Percentiles rank a stretch among this genome's conserved stretches.
Evolutionary conservation across 2,113 vertebrate species (phyloP).

Genomic region (Neopipo cinnamomea): DNA sequence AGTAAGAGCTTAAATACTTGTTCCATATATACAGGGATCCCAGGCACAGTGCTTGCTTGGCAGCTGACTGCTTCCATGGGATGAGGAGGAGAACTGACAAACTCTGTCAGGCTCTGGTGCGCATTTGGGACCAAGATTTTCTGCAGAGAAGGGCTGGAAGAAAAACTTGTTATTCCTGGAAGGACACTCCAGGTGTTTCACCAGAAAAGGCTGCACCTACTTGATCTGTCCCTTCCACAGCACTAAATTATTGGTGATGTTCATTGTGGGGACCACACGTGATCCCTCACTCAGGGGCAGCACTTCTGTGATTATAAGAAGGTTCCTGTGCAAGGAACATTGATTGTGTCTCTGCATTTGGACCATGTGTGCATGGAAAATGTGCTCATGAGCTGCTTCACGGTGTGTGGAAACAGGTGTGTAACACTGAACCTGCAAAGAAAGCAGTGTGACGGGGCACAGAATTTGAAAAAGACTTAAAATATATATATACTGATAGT

Average conservation of each 20-base stretch:
- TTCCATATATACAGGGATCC: not conserved
- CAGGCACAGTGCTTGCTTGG: not conserved
- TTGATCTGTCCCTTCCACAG: not conserved
- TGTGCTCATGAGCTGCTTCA: not conserved
- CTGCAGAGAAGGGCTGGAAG: not conserved
- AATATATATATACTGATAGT: not conserved
- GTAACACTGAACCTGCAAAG: not conserved
- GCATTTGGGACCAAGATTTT: not conserved
- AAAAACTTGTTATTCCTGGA: not conserved
- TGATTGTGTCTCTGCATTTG: not conserved
- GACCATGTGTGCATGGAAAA: not conserved
- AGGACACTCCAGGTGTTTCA: not conserved
- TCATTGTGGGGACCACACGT: accelerated
- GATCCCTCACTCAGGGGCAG: not conserved
- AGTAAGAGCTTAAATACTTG: not conserved
- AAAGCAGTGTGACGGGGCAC: not conserved
- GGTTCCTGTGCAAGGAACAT: accelerated
- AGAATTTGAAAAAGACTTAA: not conserved
- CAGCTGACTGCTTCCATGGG: not conserved
- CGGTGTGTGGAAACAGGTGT: not conserved
- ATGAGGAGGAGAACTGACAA: not conserved
- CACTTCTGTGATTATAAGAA: not conserved
- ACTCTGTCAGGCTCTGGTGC: not conserved
- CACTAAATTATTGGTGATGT: not conserved
- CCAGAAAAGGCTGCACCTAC: not conserved